Conservation (phyloP, 2,888 invertebrate genomes). For the Coremacera marginata region DNA sequence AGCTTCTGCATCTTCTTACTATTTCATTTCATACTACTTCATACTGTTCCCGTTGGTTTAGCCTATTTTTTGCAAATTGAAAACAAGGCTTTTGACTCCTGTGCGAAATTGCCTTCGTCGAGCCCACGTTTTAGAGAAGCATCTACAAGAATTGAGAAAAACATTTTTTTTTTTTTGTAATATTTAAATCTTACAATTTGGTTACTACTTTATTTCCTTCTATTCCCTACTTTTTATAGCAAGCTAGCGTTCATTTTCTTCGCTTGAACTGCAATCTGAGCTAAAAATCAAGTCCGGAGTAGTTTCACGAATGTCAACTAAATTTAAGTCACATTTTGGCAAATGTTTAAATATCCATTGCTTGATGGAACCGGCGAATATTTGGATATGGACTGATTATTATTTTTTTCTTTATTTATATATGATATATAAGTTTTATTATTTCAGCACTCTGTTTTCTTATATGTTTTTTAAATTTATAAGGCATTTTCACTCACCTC, state of each 20-base stretch:
- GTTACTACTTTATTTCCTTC: not conserved
- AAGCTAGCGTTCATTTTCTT: not conserved
- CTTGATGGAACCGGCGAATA: too few relatives aligned
- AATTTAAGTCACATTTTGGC: too few relatives aligned
- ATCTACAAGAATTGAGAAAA: conserved; percentile 29
- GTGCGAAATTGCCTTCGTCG: conserved; percentile 17
- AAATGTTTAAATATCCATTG: too few relatives aligned
- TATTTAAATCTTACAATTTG: conserved; percentile 4
- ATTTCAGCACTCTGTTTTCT: too few relatives aligned
- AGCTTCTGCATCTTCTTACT: too few relatives aligned
- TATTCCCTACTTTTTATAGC: conserved; percentile 19
- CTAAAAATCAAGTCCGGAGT: conserved; percentile 28
- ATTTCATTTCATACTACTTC: too few relatives aligned
- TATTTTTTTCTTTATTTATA: too few relatives aligned
- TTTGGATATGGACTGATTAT: not conserved
- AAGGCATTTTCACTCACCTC: too few relatives aligned
- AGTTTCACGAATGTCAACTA: conserved; percentile 33
- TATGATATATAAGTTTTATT: too few relatives aligned
- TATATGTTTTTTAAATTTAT: too few relatives aligned
- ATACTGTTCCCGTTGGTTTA: conserved; percentile 24
- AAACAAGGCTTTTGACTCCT: conserved; percentile 32
- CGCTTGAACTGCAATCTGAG: conserved; percentile 15
- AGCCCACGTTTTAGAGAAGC: conserved; percentile 33
- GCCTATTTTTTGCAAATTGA: conserved; percentile 30
- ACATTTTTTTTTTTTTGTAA: not conserved